Conservation (phyloP, 2,113 vertebrate genomes). For the Aepyceros melampus region DNA sequence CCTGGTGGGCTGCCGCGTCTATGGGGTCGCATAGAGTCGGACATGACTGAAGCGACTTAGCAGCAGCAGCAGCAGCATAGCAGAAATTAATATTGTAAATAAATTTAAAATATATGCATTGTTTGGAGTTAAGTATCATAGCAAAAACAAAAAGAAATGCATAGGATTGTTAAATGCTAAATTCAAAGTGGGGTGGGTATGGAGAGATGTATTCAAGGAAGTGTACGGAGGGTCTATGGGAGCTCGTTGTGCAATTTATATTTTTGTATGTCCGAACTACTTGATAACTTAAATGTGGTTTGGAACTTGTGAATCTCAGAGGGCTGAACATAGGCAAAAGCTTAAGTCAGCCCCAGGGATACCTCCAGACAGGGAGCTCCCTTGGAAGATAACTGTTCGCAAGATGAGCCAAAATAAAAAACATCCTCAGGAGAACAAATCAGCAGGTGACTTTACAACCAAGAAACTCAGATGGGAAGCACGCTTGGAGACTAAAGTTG, state of each 20-base stretch:
- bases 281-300: not conserved
- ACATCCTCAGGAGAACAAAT: not conserved
- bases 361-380: not conserved
- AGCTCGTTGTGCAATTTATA: not conserved
- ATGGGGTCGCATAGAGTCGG: too few relatives aligned
- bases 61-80: too few relatives aligned
- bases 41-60: too few relatives aligned
- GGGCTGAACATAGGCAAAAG: not conserved
- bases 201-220: not conserved
- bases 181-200: not conserved
- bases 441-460: not conserved
- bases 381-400: not conserved
- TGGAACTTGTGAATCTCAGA: not conserved
- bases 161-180: not conserved
- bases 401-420: not conserved
- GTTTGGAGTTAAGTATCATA: not conserved
- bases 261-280: not conserved
- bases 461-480: not conserved
- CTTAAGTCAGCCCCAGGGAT: not conserved
- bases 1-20: too few relatives aligned
- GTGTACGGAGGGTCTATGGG: not conserved
- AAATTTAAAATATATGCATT: not conserved
- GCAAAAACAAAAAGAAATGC: not conserved
- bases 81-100: not conserved
- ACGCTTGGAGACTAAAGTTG: not conserved